These are phyloP conservation scores for Agonopterix subpropinquella DNA, from an alignment of 2,888 invertebrate genomes.

Conservation along the genomic window DNA sequence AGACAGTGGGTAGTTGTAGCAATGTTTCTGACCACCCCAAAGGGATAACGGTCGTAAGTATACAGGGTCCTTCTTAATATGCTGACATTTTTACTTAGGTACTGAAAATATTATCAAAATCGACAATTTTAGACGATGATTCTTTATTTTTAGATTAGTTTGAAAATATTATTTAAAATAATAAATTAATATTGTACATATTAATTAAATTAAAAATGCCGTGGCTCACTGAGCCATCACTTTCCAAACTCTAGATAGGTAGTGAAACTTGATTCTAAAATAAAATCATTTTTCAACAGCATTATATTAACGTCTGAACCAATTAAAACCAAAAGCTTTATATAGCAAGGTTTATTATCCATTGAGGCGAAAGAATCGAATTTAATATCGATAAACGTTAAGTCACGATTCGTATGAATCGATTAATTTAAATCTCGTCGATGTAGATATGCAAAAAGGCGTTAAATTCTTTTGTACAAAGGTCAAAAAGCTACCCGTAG, in stretches of 20 bases:
- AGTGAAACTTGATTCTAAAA: conserved; percentile 8
- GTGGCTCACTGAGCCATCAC: conserved; percentile 1
- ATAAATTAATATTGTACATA: no score
- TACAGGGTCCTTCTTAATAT: no score
- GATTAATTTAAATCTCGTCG: conserved; percentile 20
- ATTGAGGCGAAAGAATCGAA: conserved; percentile 18
- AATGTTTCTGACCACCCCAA: no score
- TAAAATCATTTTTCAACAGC: conserved; percentile 14
- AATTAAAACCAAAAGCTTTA: conserved; percentile 29
- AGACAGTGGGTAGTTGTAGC: no score
- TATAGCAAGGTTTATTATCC: conserved; percentile 12
- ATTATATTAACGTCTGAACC: conserved; percentile 25
- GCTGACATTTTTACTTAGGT: no score
- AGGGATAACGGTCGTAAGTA: no score
- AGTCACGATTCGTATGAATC: conserved; percentile 25
- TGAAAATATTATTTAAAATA: no score
- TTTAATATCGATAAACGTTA: conserved; percentile 21
- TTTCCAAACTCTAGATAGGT: conserved; percentile 4
- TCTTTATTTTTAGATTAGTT: no score
- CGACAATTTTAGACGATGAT: no score
- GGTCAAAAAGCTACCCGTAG: neutral
- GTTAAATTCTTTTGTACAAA: conserved; percentile 2
- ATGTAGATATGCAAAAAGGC: conserved; percentile 8
- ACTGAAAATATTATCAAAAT: no score
- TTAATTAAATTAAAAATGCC: no score